These are phyloP conservation scores for Iphiclides podalirius DNA, from an alignment of 2,888 invertebrate genomes.

Conservation along the genomic window DNA sequence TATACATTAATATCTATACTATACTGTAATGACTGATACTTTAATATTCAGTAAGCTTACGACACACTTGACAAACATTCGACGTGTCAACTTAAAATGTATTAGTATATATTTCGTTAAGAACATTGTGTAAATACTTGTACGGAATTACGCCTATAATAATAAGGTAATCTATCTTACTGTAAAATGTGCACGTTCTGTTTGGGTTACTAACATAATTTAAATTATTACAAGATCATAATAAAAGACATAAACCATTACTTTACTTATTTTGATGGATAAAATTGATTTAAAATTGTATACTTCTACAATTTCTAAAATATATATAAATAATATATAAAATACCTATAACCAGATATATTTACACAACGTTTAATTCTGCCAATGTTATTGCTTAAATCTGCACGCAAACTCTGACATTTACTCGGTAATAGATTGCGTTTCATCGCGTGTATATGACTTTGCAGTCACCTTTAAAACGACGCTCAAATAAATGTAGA, in stretches of 20 bases:
- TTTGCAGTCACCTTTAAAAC: conserved; percentile 1
- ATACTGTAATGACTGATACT: no score
- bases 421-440: conserved; percentile 10
- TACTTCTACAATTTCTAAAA: no score
- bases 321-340: no score
- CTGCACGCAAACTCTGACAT: conserved; percentile 13
- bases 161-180: background rate
- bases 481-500: background rate
- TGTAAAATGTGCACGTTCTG: background rate
- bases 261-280: no score
- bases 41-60: no score
- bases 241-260: no score
- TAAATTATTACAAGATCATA: no score
- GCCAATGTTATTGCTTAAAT: conserved; percentile 4
- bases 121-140: background rate
- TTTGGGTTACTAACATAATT: no score
- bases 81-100: background rate
- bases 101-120: background rate
- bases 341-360: no score
- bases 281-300: no score
- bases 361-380: no score
- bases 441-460: background rate
- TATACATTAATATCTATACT: no score
- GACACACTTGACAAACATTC: background rate
- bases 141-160: background rate